Evolutionary conservation across 1,140 invertebrate genomes (phyloP).

Genomic region (Caligus rogercresseyi): DNA sequence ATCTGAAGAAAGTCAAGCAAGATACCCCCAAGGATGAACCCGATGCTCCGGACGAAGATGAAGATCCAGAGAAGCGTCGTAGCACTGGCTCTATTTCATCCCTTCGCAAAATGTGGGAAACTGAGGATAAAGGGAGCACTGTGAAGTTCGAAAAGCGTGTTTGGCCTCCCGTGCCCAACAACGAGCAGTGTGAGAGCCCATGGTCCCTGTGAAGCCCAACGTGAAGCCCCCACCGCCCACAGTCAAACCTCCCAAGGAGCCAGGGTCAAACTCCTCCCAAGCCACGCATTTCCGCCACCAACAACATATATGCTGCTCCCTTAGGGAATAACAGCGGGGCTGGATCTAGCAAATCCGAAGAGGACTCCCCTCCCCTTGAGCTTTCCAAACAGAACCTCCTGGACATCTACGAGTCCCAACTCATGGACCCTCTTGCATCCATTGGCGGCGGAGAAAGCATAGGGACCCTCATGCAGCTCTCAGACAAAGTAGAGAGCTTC

Average conservation of each 20-base stretch:
- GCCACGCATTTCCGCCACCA: constrained; percentile 13
- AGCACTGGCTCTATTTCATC: constrained; percentile 82
- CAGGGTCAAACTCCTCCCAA: constrained; percentile 26
- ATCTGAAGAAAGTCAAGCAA: constrained; percentile 13
- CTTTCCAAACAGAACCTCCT: neutral
- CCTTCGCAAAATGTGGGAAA: constrained; percentile 78
- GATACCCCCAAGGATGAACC: neutral
- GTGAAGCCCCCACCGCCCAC: constrained; percentile 37
- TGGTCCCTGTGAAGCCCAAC: constrained; percentile 46
- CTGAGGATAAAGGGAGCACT: constrained; percentile 23
- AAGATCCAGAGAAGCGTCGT: constrained; percentile 61
- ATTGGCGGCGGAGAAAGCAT: neutral
- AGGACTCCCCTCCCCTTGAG: neutral
- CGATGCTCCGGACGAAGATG: constrained; percentile 34
- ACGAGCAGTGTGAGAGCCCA: constrained; percentile 37
- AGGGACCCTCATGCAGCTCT: neutral
- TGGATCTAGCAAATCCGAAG: neutral
- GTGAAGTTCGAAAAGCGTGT: constrained; percentile 32
- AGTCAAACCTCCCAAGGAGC: constrained; percentile 12
- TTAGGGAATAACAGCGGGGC: neutral
- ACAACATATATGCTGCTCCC: constrained; percentile 16
- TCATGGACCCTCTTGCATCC: neutral
- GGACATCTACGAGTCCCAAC: neutral
- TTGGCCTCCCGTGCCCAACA: constrained; percentile 35
- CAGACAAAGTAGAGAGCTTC: neutral